A percentile compares a stretch with the other conserved stretches of the same genome.
Evolutionary conservation across 2,888 invertebrate species (phyloP).

Genomic region (Euzetes globulus): DNA sequence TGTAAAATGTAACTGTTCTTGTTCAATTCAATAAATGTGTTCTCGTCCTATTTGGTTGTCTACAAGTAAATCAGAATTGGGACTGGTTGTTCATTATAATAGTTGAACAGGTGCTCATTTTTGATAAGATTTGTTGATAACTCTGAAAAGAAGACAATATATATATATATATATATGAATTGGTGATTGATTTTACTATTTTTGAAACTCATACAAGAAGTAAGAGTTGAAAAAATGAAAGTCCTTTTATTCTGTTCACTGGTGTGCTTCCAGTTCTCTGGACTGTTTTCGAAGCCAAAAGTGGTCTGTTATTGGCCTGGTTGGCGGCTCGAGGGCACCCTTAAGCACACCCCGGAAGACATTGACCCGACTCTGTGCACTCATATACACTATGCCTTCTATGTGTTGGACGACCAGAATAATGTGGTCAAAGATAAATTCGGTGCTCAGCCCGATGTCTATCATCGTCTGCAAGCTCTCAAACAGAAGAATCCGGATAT

Average conservation of each 20-base stretch:
- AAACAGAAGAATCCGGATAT: background rate
- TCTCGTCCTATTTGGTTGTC: too few species aligned
- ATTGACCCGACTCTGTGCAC: conserved; percentile 69
- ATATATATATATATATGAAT: background rate
- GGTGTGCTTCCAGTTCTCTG: background rate
- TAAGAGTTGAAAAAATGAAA: too few species aligned
- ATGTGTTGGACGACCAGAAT: conserved; percentile 58
- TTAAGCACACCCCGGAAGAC: conserved; percentile 56
- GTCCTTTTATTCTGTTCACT: background rate
- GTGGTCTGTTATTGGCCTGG: conserved; percentile 21
- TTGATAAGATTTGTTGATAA: too few species aligned
- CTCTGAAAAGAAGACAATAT: background rate
- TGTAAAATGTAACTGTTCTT: too few species aligned
- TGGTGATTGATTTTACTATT: too few species aligned
- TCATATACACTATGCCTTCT: conserved; percentile 77
- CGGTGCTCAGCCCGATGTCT: background rate
- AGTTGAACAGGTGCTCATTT: too few species aligned
- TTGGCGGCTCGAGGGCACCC: background rate
- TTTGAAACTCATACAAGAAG: too few species aligned
- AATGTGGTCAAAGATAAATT: conserved; percentile 44
- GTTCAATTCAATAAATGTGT: too few species aligned
- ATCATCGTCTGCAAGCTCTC: background rate
- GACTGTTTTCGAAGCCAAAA: background rate
- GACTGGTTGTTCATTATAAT: too few species aligned
- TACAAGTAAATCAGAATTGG: too few species aligned